phyloP scores from a whole-genome alignment of 2,888 invertebrate species.

The Netelia virgata region DNA sequence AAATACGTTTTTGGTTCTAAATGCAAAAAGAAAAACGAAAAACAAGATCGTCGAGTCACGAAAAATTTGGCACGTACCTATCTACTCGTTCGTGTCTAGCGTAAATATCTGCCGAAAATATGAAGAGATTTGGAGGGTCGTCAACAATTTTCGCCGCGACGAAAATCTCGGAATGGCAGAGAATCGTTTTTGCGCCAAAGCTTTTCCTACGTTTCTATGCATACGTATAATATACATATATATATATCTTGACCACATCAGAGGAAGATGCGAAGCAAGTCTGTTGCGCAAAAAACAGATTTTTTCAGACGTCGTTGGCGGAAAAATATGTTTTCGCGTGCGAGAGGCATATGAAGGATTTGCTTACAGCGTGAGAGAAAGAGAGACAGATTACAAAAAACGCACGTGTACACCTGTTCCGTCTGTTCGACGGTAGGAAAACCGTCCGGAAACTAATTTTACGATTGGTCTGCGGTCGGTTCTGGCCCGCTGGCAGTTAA shows the following conservation, averaged over 20 bases:
- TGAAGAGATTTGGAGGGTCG: slow-evolving; percentile 36
- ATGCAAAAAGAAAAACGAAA: neutral
- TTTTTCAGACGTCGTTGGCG: slow-evolving; percentile 30
- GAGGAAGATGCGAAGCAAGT: neutral
- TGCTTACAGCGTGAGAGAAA: neutral
- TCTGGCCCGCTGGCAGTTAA: slow-evolving; percentile 34
- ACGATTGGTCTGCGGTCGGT: slow-evolving; percentile 45
- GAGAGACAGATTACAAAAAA: slow-evolving; percentile 1
- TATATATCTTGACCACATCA: neutral
- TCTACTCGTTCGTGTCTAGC: slow-evolving; percentile 14
- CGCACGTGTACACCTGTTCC: slow-evolving; percentile 23
- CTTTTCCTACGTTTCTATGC: slow-evolving; percentile 2
- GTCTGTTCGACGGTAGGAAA: slow-evolving; percentile 7
- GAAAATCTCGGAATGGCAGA: slow-evolving; percentile 53
- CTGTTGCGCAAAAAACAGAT: slow-evolving; percentile 46
- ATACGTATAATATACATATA: neutral
- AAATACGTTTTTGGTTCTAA: too few species aligned
- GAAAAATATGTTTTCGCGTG: slow-evolving; percentile 30
- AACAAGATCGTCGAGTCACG: neutral
- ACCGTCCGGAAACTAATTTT: slow-evolving; percentile 49
- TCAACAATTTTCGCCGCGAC: slow-evolving; percentile 54
- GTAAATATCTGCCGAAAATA: slow-evolving; percentile 15
- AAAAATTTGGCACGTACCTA: slow-evolving; percentile 11
- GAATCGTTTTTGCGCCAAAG: slow-evolving; percentile 11
- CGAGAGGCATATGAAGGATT: neutral